Conservation (phyloP, 2,113 vertebrate genomes). For the Caranx ignobilis region DNA sequence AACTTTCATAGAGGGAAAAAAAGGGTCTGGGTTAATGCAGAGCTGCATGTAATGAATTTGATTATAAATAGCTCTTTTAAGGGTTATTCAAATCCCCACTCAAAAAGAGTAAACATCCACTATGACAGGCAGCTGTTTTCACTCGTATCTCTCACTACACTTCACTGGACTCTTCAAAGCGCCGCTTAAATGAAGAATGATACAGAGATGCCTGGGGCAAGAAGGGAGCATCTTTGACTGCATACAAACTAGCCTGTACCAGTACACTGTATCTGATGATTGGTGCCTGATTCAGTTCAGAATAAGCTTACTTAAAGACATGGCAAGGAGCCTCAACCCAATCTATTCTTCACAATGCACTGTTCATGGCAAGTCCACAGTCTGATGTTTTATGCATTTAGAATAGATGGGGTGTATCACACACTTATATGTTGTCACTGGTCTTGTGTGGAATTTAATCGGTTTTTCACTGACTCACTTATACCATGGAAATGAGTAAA, state of each 20-base stretch:
- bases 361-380: conserved; percentile 54
- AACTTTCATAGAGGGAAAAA: conserved; percentile 1
- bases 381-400: conserved; percentile 72
- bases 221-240: conserved; percentile 66
- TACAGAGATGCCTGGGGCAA: conserved; percentile 73
- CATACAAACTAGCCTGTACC: conserved; percentile 71
- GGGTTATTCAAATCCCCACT: conserved; percentile 67
- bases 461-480: conserved; percentile 49
- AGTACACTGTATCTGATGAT: conserved; percentile 67
- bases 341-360: conserved; percentile 68
- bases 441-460: conserved; percentile 60
- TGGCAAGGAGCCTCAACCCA: conserved; percentile 62
- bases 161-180: conserved; percentile 77
- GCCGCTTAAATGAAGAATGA: conserved; percentile 76
- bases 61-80: conserved; percentile 66
- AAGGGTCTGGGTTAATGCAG: conserved; percentile 35
- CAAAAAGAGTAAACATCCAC: conserved; percentile 66
- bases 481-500: conserved; percentile 52
- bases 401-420: conserved; percentile 62
- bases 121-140: conserved; percentile 74
- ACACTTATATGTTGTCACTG: conserved; percentile 48
- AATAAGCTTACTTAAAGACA: conserved; percentile 62
- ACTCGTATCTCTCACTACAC: conserved; percentile 68
- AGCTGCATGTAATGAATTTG: conserved; percentile 61
- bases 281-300: conserved; percentile 55